A percentile compares a stretch with the other conserved stretches of the same genome.
Conservation (phyloP, 2,113 vertebrate genomes). For the Oncorhynchus nerka region DNA sequence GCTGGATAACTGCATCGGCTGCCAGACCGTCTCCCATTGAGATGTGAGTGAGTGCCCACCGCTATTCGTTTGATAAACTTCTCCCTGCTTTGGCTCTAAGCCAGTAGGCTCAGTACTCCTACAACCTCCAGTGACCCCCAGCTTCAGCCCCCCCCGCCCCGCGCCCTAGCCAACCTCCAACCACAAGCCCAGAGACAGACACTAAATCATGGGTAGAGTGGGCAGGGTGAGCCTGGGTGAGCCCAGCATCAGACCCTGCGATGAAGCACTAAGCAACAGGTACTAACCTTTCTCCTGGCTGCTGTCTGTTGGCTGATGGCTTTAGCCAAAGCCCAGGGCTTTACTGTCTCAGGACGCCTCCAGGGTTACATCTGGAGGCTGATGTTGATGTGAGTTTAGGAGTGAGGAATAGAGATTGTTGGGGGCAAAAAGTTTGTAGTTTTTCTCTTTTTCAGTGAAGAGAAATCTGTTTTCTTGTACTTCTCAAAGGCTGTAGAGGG, state of each 20-base stretch:
- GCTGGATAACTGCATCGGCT: too few relatives aligned
- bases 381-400: background rate
- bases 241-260: conserved; percentile 22
- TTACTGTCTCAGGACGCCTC: conserved; percentile 11
- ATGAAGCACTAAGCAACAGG: conserved; percentile 18
- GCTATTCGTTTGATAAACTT: too few relatives aligned
- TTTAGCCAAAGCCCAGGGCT: conserved; percentile 19
- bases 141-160: too few relatives aligned
- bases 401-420: background rate
- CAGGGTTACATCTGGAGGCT: background rate
- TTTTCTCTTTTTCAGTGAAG: background rate
- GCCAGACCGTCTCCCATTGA: too few relatives aligned
- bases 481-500: background rate
- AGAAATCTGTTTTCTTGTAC: background rate
- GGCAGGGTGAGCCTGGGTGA: conserved; percentile 27
- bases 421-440: background rate
- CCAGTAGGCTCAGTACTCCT: too few relatives aligned
- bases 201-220: conserved; percentile 18
- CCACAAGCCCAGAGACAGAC: background rate
- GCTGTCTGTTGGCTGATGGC: conserved; percentile 13
- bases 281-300: background rate
- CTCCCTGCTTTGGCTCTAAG: too few relatives aligned
- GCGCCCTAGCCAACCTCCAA: background rate
- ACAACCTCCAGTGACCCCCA: too few relatives aligned
- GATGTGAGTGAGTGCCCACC: too few relatives aligned